These are phyloP conservation scores for Allobates femoralis DNA, from an alignment of 2,797 vertebrate species.

Conservation along the genomic window DNA sequence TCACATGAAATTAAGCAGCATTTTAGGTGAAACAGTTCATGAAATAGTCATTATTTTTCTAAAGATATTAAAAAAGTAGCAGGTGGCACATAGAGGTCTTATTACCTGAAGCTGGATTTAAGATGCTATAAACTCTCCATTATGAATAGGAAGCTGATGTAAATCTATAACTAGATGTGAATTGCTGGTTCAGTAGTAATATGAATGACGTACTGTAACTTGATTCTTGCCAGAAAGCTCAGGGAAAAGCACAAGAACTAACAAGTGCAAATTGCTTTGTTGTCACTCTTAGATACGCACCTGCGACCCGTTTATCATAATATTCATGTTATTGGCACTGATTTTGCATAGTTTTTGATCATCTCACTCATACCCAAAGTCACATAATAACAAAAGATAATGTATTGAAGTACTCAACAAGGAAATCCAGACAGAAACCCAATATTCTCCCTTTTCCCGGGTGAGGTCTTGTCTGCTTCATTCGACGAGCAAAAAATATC, in stretches of 20 bases:
- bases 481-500: not conserved
- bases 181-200: slow-evolving; percentile 41
- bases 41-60: not conserved
- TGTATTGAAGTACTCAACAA: not conserved
- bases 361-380: not conserved
- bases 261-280: slow-evolving; percentile 45
- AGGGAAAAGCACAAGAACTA: slow-evolving; percentile 35
- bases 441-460: not conserved
- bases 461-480: not conserved
- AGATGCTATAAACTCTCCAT: not conserved
- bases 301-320: slow-evolving; percentile 6
- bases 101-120: slow-evolving; percentile 16
- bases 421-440: not conserved
- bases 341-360: not conserved
- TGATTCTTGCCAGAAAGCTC: slow-evolving; percentile 35
- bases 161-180: slow-evolving; percentile 21
- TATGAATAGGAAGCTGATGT: slow-evolving; percentile 6
- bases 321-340: not conserved
- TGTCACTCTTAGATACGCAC: slow-evolving; percentile 20
- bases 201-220: slow-evolving; percentile 2
- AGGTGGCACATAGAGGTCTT: slow-evolving; percentile 9
- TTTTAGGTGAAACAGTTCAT: not conserved
- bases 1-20: not conserved
- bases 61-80: not conserved
- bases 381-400: not conserved